These are phyloP conservation scores for Paragorgia papillata DNA, from an alignment of 92 coral and sea anemone species.

Conservation along the genomic window DNA sequence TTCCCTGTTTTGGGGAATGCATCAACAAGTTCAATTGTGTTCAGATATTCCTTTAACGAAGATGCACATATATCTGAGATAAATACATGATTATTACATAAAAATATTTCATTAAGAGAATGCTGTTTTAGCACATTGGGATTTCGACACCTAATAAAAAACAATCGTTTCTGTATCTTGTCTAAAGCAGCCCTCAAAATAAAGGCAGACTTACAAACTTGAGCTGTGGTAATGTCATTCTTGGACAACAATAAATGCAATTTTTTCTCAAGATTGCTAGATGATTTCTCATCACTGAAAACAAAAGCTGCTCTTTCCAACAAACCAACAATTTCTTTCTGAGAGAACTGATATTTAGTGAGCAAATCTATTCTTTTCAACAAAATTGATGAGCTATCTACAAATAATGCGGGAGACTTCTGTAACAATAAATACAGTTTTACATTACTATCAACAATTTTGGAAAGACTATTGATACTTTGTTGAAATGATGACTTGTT, in stretches of 20 bases:
- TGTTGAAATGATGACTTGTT: conserved; percentile 57
- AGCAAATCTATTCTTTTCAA: conserved; percentile 70
- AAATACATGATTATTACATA: conserved; percentile 66
- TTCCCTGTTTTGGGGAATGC: conserved; percentile 21
- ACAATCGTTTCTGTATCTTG: conserved; percentile 66
- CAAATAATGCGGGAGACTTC: conserved; percentile 82
- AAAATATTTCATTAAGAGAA: conserved; percentile 65
- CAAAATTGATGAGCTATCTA: conserved; percentile 61
- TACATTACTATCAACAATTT: conserved; percentile 76
- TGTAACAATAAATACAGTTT: conserved; percentile 72
- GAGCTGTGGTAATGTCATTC: conserved; percentile 65
- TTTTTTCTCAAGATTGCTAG: conserved; percentile 66
- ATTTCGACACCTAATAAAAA: conserved; percentile 65
- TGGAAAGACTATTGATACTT: conserved; percentile 68
- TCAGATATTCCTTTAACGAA: conserved; percentile 57
- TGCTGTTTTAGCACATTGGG: conserved; percentile 60
- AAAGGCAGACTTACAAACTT: conserved; percentile 61
- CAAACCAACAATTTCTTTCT: conserved; percentile 76
- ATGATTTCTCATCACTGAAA: conserved; percentile 57
- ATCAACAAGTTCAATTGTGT: conserved; percentile 32
- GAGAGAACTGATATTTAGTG: conserved; percentile 61
- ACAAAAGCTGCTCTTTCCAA: conserved; percentile 78
- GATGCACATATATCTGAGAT: conserved; percentile 66
- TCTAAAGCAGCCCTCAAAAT: conserved; percentile 71
- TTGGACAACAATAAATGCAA: conserved; percentile 67